These are phyloP conservation scores for Leucoraja erinaceus DNA, from an alignment of 2,113 vertebrate genomes.

Conservation along the genomic window DNA sequence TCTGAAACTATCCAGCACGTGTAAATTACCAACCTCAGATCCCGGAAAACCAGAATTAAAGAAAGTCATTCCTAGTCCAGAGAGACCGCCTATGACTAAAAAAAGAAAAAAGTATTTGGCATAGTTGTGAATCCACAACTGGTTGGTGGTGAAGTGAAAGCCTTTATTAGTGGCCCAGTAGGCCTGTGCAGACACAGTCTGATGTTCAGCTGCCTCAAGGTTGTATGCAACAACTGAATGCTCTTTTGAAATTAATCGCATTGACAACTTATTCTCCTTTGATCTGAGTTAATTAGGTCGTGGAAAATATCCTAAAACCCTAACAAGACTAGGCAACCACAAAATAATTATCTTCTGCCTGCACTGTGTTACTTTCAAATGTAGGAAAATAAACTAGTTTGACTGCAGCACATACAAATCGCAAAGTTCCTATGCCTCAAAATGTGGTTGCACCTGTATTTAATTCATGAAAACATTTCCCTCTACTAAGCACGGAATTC, in stretches of 20 bases:
- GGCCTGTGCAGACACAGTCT: neutral
- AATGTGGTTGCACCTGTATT: too few relatives aligned
- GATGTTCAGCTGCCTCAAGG: neutral
- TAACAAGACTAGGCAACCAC: constrained; percentile 6
- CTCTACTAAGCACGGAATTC: too few relatives aligned
- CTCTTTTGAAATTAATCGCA: neutral
- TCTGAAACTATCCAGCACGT: too few relatives aligned
- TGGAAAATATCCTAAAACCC: neutral
- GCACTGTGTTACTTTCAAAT: neutral
- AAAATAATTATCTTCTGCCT: neutral
- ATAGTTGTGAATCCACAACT: neutral
- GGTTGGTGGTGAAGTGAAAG: neutral
- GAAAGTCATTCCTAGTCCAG: too few relatives aligned
- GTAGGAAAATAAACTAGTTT: neutral
- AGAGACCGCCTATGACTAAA: too few relatives aligned
- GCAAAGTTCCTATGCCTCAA: neutral
- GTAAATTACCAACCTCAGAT: too few relatives aligned
- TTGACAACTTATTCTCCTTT: neutral
- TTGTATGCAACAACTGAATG: neutral
- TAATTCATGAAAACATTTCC: too few relatives aligned
- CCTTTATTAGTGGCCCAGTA: neutral
- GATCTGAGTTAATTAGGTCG: neutral
- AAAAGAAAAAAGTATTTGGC: too few relatives aligned
- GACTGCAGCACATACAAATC: neutral
- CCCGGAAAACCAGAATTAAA: too few relatives aligned